Percentiles rank a stretch among this genome's conserved stretches.
phyloP scores from a whole-genome alignment of 2,113 vertebrate species.

The chimpanzee (Pan troglodytes) region NHGRI_mPanTro3-v2.1_pri NC_072407.2:23751501-23752000 shows the following conservation, averaged over 20 bases:
- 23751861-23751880: conserved; percentile 72
- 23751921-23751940: conserved; percentile 77
- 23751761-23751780: no score
- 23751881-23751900: conserved; percentile 59
- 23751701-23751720: background rate
- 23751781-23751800: background rate
- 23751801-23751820: conserved; percentile 38
- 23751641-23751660: background rate
- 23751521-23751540: background rate
- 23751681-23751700: background rate
- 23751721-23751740: background rate
- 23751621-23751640: background rate
- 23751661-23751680: background rate
- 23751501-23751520: background rate
- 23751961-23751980: conserved; percentile 56
- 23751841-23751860: conserved; percentile 58
- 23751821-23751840: conserved; percentile 50
- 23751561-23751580: background rate
- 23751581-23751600: background rate
- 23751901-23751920: conserved; percentile 78
- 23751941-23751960: conserved; percentile 66
- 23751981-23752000: conserved; percentile 16
- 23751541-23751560: background rate
- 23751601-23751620: background rate
- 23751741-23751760: background rate